Base-by-base conservation (phyloP, 2,888 invertebrate genomes). In the Drosophila mercatorum region DNA sequence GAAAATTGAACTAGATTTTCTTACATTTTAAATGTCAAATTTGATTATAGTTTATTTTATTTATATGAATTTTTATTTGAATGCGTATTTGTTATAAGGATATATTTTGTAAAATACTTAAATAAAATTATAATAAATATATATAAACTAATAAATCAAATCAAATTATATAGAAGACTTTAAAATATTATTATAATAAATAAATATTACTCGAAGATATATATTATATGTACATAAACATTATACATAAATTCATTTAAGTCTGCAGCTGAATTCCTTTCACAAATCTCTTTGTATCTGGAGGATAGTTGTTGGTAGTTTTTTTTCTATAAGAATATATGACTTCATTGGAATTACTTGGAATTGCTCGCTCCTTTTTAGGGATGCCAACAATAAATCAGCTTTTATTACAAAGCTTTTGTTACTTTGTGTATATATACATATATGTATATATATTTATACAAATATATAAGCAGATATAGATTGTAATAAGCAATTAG, bases 301-400 rank as follows among this genome's bases (percentile, higher is more conserved):
- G 46, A 63, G 60, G 74, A 75, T 73, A 56, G 41, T 8, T 59
- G 8, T 31, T 55, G 55, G 55, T 46, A 62, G 26, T 41, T 47
- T 22, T 59, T 41, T 47, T 22, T 59, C 12, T 47, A 38, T 43
- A 38, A 14, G 8, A 36, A 40, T 3, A 22, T 7, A 75, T 85
- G 83, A 88, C 72, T 74, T 74, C 63, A 86, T 79, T 38, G 41
- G 31, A 60, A 69, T 51, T 53, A 52, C 52, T 51, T 63, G 17
- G 64, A 40, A 49, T 47, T 56, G 36, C 28, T 40, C 56, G 64
- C 65, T 74, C 87, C 83, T 77, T 83, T 76, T 83, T 83, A 46
- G 68, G 81, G 89, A 65, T 66, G 49, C 57, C 68, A 58, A 56
- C 74, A 65, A 88, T 83, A 83, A 88, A 83, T 83, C 89, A 83